phyloP scores from a whole-genome alignment of 2,113 vertebrate genomes.

The Sapayoa aenigma region DNA sequence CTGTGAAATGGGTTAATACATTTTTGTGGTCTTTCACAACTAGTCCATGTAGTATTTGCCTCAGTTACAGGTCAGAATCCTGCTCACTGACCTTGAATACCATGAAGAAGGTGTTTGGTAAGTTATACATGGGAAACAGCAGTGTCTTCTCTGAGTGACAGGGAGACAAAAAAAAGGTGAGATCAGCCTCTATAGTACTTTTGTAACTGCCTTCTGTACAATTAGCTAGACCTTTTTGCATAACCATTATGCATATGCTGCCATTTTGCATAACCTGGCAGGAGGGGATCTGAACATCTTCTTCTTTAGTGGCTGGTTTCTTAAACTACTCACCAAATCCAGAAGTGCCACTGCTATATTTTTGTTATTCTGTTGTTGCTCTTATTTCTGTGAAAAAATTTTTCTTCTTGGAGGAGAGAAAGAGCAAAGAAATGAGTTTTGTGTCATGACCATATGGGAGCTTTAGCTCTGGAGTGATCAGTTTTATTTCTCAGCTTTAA shows the following conservation, averaged over 20 bases:
- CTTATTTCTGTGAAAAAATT: not conserved
- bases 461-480: not conserved
- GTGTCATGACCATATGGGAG: not conserved
- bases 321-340: not conserved
- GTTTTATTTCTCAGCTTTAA: not conserved
- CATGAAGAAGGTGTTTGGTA: not conserved
- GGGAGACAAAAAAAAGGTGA: not conserved
- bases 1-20: not conserved
- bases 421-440: not conserved
- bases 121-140: not conserved
- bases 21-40: not conserved
- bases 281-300: not conserved
- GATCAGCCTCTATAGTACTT: not conserved
- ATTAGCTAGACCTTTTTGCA: not conserved
- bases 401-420: not conserved
- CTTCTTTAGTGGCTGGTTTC: not conserved
- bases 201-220: not conserved
- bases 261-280: no score
- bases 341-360: not conserved
- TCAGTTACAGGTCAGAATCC: not conserved
- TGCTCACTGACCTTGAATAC: not conserved
- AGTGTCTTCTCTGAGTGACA: not conserved
- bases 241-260: not conserved
- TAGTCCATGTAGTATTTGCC: not conserved
- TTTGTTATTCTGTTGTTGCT: not conserved